These are phyloP conservation scores for Pygmarrhopalites habei DNA, from an alignment of 1,140 invertebrate species.

Conservation along the genomic window DNA sequence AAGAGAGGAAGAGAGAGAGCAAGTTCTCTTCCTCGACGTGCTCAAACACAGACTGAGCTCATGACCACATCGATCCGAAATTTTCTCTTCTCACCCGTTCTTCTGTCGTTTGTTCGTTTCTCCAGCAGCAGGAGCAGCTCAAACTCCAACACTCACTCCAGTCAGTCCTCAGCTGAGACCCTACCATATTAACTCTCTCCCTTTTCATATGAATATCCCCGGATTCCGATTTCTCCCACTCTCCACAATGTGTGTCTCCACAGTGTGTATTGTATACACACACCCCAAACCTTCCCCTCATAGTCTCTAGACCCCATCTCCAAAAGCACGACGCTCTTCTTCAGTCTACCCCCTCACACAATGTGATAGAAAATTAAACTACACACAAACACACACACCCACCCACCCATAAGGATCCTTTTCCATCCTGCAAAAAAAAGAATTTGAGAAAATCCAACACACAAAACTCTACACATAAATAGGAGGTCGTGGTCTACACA, in stretches of 20 bases:
- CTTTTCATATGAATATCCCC: slow-evolving; percentile 9
- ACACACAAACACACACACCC: slow-evolving; percentile 1
- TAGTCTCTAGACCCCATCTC: neutral
- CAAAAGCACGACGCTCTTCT: too few species aligned
- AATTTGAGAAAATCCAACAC: too few species aligned
- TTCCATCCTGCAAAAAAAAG: too few species aligned
- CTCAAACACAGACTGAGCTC: slow-evolving; percentile 9
- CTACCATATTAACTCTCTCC: slow-evolving; percentile 20
- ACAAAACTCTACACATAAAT: too few species aligned
- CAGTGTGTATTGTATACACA: too few species aligned
- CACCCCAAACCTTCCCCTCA: too few species aligned
- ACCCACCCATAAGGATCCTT: neutral
- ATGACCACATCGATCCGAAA: slow-evolving; percentile 3
- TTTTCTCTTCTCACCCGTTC: too few species aligned
- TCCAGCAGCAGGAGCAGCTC: too few species aligned
- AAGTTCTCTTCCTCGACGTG: slow-evolving; percentile 10
- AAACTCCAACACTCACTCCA: neutral
- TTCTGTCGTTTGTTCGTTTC: too few species aligned
- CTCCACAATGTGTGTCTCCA: neutral
- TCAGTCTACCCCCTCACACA: neutral
- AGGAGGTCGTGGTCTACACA: too few species aligned
- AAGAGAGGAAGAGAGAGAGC: too few species aligned
- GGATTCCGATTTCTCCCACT: slow-evolving; percentile 19
- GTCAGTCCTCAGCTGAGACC: slow-evolving; percentile 9
- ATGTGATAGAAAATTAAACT: slow-evolving; percentile 17